Percentiles rank a stretch among this genome's conserved stretches.
Conservation (phyloP, 2,113 vertebrate genomes). For the Peromyscus maniculatus region DNA sequence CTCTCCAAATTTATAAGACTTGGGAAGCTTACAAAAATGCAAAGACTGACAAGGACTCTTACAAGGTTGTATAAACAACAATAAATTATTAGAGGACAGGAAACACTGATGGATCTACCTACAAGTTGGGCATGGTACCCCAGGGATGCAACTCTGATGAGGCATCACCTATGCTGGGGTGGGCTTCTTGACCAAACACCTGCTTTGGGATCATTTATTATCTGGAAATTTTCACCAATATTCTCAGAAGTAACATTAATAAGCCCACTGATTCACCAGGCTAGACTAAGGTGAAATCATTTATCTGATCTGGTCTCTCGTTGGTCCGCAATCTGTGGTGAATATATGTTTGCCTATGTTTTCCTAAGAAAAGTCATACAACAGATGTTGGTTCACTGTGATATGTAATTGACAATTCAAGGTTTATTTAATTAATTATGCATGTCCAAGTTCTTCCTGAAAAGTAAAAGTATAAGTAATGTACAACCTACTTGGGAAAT, state of each 20-base stretch:
- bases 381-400: not conserved
- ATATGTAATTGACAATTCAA: not conserved
- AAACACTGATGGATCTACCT: not conserved
- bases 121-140: not conserved
- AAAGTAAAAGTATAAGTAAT: not conserved
- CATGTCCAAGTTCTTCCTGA: not conserved
- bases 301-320: not conserved
- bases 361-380: not conserved
- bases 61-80: not conserved
- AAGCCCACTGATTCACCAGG: not conserved
- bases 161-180: not conserved
- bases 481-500: not conserved
- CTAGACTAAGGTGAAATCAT: not conserved
- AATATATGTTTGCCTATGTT: not conserved
- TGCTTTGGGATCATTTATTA: not conserved
- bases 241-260: not conserved
- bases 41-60: too few species aligned
- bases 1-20: not conserved
- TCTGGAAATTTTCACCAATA: not conserved
- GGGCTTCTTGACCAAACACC: not conserved
- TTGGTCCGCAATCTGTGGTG: not conserved
- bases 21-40: not conserved
- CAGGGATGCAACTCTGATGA: not conserved
- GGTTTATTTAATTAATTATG: slow-evolving; percentile 1
- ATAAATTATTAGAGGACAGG: not conserved